Evolutionary conservation across 2,888 invertebrate species (phyloP).

Genomic region (Hydrotaea cyrtoneurina): DNA sequence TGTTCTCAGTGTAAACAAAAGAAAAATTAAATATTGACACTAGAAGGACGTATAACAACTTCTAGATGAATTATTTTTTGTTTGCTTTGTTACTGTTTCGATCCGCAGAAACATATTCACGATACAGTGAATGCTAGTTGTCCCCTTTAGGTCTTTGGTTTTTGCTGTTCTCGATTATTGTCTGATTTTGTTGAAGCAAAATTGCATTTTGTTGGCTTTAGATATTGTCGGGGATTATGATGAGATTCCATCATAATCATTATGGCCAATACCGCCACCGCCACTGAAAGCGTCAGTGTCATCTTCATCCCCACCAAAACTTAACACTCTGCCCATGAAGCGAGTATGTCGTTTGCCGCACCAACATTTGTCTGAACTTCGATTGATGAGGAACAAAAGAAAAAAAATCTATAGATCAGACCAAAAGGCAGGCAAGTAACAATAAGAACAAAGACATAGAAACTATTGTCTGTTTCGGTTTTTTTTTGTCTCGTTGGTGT

Average conservation of each 20-base stretch:
- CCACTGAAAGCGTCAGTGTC: conserved; percentile 29
- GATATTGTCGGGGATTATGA: conserved; percentile 55
- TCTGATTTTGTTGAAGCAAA: conserved; percentile 57
- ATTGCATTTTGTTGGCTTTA: conserved; percentile 45
- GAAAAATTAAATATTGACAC: conserved; percentile 13
- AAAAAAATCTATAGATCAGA: conserved; percentile 53
- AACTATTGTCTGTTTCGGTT: conserved; percentile 51
- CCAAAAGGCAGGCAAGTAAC: conserved; percentile 8
- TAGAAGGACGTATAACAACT: conserved; percentile 39
- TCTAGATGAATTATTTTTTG: conserved; percentile 47
- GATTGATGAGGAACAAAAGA: neutral
- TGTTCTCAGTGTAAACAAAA: neutral
- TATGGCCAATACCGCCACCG: conserved; percentile 26
- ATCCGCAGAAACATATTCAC: neutral
- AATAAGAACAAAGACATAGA: neutral
- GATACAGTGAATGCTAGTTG: neutral
- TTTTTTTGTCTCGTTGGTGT: conserved; percentile 36
- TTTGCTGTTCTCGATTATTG: conserved; percentile 43
- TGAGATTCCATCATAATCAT: conserved; percentile 56
- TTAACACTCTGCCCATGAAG: conserved; percentile 39
- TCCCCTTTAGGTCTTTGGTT: conserved; percentile 10
- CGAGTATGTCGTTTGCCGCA: conserved; percentile 13
- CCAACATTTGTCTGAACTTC: conserved; percentile 21
- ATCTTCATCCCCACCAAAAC: neutral
- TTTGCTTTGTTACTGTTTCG: neutral